These are phyloP conservation scores for Unio pictorum DNA, from an alignment of 2,888 invertebrate genomes.

Conservation along the genomic window DNA sequence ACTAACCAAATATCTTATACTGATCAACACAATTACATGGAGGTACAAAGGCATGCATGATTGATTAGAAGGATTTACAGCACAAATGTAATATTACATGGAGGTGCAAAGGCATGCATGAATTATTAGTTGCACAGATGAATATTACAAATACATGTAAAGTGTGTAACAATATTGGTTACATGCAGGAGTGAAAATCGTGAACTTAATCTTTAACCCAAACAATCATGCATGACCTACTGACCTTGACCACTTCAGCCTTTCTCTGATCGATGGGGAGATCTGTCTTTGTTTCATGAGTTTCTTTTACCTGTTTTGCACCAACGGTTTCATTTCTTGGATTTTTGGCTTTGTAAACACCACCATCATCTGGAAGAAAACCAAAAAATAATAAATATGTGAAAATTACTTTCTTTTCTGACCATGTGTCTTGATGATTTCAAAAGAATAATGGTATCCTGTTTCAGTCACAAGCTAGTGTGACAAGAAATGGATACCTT, in stretches of 20 bases:
- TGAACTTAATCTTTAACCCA: constrained; percentile 1
- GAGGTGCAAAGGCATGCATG: too few relatives aligned
- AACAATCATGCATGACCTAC: constrained; percentile 3
- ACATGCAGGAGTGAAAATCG: too few relatives aligned
- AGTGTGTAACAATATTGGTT: too few relatives aligned
- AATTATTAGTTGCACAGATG: too few relatives aligned
- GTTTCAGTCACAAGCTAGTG: too few relatives aligned
- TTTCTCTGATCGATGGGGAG: constrained; percentile 54
- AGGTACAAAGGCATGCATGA: too few relatives aligned
- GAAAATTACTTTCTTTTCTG: not conserved
- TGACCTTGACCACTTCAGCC: constrained; percentile 53
- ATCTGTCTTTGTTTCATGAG: constrained; percentile 45
- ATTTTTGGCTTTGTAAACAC: constrained; percentile 48
- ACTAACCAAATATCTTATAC: too few relatives aligned
- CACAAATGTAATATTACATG: too few relatives aligned
- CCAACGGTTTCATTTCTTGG: constrained; percentile 28
- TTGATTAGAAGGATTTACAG: not conserved
- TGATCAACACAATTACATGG: too few relatives aligned
- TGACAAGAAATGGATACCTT: too few relatives aligned
- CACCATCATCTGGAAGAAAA: constrained; percentile 46
- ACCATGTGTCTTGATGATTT: not conserved
- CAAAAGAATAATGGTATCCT: too few relatives aligned
- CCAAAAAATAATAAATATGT: not conserved
- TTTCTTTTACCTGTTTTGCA: constrained; percentile 47
- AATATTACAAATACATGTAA: too few relatives aligned